Percentiles rank a stretch among this genome's conserved stretches.
phyloP scores from a whole-genome alignment of 2,113 vertebrate genomes.

The Poeciliopsis prolifica region DNA sequence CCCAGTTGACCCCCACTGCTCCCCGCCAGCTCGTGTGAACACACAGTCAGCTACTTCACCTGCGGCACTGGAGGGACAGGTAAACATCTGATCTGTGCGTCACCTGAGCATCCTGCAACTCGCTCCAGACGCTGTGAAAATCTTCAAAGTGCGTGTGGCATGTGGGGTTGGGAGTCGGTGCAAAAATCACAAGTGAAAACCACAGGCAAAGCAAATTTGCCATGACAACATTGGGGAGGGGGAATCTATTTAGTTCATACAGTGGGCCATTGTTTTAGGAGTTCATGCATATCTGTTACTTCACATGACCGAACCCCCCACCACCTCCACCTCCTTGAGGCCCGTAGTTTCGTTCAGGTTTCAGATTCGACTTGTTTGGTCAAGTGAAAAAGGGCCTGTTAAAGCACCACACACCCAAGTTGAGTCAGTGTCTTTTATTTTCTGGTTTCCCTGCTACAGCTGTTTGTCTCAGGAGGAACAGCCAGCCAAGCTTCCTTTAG shows the following conservation, averaged over 20 bases:
- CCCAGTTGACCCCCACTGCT: background rate
- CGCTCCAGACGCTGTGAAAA: slow-evolving; percentile 43
- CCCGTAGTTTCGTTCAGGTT: slow-evolving; percentile 46
- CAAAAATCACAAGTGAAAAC: slow-evolving; percentile 43
- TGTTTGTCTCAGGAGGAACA: slow-evolving; percentile 34
- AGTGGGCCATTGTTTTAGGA: slow-evolving; percentile 69
- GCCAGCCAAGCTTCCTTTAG: slow-evolving; percentile 8
- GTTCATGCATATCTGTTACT: slow-evolving; percentile 64
- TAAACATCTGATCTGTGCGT: slow-evolving; percentile 44
- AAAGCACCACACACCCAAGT: slow-evolving; percentile 44
- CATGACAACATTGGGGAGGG: slow-evolving; percentile 49
- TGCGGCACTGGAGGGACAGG: slow-evolving; percentile 38
- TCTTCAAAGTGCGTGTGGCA: slow-evolving; percentile 52
- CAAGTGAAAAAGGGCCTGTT: slow-evolving; percentile 37
- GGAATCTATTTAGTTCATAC: slow-evolving; percentile 50
- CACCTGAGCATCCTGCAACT: slow-evolving; percentile 43
- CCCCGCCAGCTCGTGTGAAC: background rate
- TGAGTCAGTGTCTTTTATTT: slow-evolving; percentile 42
- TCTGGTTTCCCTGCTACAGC: slow-evolving; percentile 33
- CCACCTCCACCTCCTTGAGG: slow-evolving; percentile 19
- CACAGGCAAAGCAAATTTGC: slow-evolving; percentile 46
- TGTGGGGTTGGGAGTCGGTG: background rate
- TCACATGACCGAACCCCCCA: slow-evolving; percentile 60
- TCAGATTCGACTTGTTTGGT: slow-evolving; percentile 61
- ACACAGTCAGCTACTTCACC: slow-evolving; percentile 4